Conservation (phyloP, 2,888 invertebrate genomes). For the Patella ulyssiponensis region DNA sequence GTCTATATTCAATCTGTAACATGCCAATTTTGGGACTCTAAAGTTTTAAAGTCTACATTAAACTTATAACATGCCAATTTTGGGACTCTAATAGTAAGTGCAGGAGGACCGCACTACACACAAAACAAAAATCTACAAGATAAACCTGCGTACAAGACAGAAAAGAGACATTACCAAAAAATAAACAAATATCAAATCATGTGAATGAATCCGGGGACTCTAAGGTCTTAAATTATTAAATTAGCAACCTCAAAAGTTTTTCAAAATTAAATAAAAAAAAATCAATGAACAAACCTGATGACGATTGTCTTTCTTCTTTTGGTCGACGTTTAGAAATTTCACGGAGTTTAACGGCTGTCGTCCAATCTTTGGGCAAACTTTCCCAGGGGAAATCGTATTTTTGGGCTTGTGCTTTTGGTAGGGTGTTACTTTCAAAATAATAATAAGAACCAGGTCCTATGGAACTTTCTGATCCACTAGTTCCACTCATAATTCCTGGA, state of each 20-base stretch:
- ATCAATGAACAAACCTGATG: constrained; percentile 57
- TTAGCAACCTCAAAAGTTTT: no score
- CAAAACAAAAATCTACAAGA: no score
- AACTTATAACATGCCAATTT: background rate
- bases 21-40: background rate
- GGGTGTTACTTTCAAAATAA: constrained; percentile 58
- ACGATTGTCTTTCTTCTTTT: constrained; percentile 64
- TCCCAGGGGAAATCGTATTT: constrained; percentile 66
- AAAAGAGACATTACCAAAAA: no score
- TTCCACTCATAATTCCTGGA: background rate
- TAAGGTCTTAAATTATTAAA: no score
- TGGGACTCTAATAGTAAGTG: no score
- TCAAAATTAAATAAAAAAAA: background rate
- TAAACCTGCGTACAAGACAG: no score
- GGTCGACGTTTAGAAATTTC: constrained; percentile 63
- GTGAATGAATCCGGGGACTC: no score
- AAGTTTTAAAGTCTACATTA: background rate
- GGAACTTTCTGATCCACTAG: background rate
- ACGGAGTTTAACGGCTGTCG: constrained; percentile 61
- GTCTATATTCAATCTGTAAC: no score
- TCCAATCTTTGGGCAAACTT: constrained; percentile 66
- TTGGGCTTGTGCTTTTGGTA: constrained; percentile 57
- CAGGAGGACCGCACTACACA: no score
- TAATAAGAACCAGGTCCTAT: constrained; percentile 62
- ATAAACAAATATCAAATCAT: no score